phyloP scores from a whole-genome alignment of 2,888 invertebrate species.

The Archaeoteleia sp. region DNA sequence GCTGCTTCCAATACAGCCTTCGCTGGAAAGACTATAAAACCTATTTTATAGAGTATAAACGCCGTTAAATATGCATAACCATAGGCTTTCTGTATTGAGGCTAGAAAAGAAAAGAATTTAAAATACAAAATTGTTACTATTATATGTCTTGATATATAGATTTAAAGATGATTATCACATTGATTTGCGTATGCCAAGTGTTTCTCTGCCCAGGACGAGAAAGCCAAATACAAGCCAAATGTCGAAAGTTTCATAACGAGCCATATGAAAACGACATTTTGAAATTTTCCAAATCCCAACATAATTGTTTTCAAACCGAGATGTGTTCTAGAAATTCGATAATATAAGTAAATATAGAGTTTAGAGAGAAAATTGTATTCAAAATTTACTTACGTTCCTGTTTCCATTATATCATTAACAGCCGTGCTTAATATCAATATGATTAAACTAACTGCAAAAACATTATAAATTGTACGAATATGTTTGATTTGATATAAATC shows the following conservation, averaged over 20 bases:
- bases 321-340: slow-evolving; percentile 73
- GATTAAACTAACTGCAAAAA: no score
- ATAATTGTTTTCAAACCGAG: slow-evolving; percentile 79
- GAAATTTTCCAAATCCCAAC: slow-evolving; percentile 79
- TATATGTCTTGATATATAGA: neutral
- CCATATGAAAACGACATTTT: slow-evolving; percentile 78
- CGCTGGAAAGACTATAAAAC: slow-evolving; percentile 74
- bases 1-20: slow-evolving; percentile 72
- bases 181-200: slow-evolving; percentile 56
- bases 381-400: no score
- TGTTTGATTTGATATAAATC: no score
- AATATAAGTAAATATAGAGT: neutral
- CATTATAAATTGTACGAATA: no score
- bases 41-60: slow-evolving; percentile 70
- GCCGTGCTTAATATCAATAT: no score
- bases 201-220: slow-evolving; percentile 76
- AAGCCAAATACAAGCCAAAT: slow-evolving; percentile 73
- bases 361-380: no score
- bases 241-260: slow-evolving; percentile 75
- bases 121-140: no score
- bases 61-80: slow-evolving; percentile 71
- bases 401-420: no score
- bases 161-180: slow-evolving; percentile 30
- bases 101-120: no score
- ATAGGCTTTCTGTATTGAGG: slow-evolving; percentile 71